Evolutionary conservation across 2,113 vertebrate genomes (phyloP).

Genomic region (Alectura lathami): DNA sequence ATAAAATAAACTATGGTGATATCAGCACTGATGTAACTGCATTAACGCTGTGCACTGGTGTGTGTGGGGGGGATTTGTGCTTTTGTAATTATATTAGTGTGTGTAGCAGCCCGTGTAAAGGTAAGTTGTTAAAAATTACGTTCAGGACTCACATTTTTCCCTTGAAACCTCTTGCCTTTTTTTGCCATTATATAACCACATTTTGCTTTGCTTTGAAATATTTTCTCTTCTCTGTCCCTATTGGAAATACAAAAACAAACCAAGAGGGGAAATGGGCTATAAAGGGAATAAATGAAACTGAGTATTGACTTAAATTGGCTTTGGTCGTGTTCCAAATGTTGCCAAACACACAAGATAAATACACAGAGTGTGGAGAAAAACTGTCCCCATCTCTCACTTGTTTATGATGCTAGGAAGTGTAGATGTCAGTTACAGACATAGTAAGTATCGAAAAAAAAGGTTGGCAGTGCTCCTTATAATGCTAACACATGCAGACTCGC

Average conservation of each 20-base stretch:
- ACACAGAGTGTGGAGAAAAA: neutral
- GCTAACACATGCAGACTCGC: neutral
- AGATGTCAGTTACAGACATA: neutral
- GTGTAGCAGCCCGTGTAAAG: neutral
- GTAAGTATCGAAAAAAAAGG: neutral
- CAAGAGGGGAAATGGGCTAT: slow-evolving; percentile 56
- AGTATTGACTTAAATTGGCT: slow-evolving; percentile 47
- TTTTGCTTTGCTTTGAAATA: slow-evolving; percentile 58
- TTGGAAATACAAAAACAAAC: slow-evolving; percentile 63
- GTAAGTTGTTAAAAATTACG: slow-evolving; percentile 8
- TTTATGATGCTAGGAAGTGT: neutral
- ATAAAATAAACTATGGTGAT: neutral
- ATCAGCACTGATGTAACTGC: neutral
- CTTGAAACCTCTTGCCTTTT: slow-evolving; percentile 38
- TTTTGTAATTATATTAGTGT: neutral
- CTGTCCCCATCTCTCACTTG: neutral
- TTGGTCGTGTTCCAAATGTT: slow-evolving; percentile 52
- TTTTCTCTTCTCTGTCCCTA: slow-evolving; percentile 42
- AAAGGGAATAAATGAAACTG: slow-evolving; percentile 52
- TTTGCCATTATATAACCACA: slow-evolving; percentile 43
- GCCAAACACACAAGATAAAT: slow-evolving; percentile 44
- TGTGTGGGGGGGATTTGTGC: neutral
- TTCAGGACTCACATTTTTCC: slow-evolving; percentile 17
- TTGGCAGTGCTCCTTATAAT: neutral
- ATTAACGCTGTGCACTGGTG: neutral